Evolutionary conservation across 2,113 vertebrate genomes (phyloP), one percentile per base, ranked within the genome.

Genomic region (Triplophysa rosa): DNA sequence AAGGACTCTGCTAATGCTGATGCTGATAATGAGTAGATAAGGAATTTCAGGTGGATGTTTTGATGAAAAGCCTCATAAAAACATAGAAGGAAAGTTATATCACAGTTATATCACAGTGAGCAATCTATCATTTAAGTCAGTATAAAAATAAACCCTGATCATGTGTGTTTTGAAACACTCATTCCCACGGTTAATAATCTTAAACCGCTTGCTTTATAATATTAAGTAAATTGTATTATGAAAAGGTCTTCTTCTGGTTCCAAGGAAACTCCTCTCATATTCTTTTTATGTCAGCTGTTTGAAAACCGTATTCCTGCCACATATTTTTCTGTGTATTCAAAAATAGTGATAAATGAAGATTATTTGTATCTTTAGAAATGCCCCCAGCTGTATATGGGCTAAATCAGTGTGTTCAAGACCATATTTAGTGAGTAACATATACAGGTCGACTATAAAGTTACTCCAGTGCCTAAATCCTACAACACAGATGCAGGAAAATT

Each of bases 1-100:
- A 89, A 89, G 82, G 88, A 87, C 86, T 84, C 82, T 90, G 78
- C 80, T 86, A 81, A 75, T 86, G 87, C 89, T 92, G 88, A 92
- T 92, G 89, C 90, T 87, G 85, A 87, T 89, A 90, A 83, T 76
- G 56, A 67, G 66, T 82, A 79, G 63, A 63, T 16, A 62, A 68
- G 62, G 21, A 64, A 23, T 2, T 42, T 45, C 42, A 45, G 8
- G 42, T 45, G 42, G 42, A 45, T 45, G 42, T 11, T 45, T 45
- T 45, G 10, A 45, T 45, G 11, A 45, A 45, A 45, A 45, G 11
- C 42, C 9, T 11, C 11, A 24, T 24, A 37, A 70, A 26, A 19
- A 72, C 66, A 67, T 66, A 37, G 61, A 72, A 59, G 17, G 8
- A 13, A 59, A 70, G 77, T 62, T 61, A 63, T 68, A 37, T 26